phyloP scores from a whole-genome alignment of 1,140 invertebrate species.

The Leptinotarsa undecemlineata region DNA sequence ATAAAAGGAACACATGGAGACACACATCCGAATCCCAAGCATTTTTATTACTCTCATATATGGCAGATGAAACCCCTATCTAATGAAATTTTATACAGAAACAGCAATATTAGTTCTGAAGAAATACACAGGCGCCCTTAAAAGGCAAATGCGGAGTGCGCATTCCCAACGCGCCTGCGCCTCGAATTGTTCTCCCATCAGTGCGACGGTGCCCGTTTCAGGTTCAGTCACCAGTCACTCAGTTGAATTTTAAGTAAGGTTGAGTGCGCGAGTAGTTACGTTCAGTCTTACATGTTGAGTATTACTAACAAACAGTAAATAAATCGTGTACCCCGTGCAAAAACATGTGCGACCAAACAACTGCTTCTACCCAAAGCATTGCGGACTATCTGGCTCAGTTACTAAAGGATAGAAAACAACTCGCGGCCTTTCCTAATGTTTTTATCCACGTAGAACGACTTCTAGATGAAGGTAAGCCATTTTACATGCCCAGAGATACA shows the following conservation, averaged over 20 bases:
- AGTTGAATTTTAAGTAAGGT: conserved; percentile 22
- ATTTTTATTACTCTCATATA: conserved; percentile 17
- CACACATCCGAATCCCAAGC: neutral
- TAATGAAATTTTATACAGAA: conserved; percentile 28
- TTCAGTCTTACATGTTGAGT: conserved; percentile 24
- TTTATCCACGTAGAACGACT: conserved; percentile 99
- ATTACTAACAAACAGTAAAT: conserved; percentile 25
- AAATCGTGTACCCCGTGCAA: conserved; percentile 15
- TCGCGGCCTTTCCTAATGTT: conserved; percentile 98
- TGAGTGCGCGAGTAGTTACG: conserved; percentile 25
- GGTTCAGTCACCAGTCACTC: conserved; percentile 6
- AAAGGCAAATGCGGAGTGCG: conserved; percentile 37
- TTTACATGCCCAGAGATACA: neutral
- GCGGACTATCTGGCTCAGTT: conserved; percentile 99
- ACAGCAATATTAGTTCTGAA: conserved; percentile 32
- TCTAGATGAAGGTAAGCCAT: conserved; percentile 94
- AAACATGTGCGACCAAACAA: conserved; percentile 64
- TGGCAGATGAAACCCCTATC: conserved; percentile 2
- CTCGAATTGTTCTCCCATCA: neutral
- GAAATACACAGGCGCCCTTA: conserved; percentile 31
- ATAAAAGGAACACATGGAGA: neutral
- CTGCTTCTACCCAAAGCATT: conserved; percentile 89
- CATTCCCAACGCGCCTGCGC: conserved; percentile 29
- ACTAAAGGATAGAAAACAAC: conserved; percentile 99
- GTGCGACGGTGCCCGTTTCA: conserved; percentile 4